phyloP scores from a whole-genome alignment of 2,113 vertebrate genomes.

The Merops nubicus region DNA sequence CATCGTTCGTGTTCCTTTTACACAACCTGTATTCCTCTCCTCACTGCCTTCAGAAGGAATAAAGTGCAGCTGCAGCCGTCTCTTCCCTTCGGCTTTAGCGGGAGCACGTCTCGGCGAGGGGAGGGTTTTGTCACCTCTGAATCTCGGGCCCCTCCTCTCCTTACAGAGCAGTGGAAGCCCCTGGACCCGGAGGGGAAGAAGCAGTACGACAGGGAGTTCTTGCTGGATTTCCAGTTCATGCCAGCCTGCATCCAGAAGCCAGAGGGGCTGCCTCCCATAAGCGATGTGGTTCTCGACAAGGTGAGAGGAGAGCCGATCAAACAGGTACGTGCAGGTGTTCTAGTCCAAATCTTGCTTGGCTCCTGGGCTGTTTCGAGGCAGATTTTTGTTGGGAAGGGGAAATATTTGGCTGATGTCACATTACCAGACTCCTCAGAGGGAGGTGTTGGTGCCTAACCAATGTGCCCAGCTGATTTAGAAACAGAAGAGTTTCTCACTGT shows the following conservation, averaged over 20 bases:
- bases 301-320: conserved; percentile 75
- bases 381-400: background rate
- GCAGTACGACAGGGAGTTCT: conserved; percentile 90
- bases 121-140: background rate
- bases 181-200: conserved; percentile 86
- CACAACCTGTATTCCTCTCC: rapidly evolving
- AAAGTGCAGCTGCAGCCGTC: background rate
- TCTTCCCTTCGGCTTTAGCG: background rate
- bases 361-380: rapidly evolving
- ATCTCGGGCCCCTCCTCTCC: conserved; percentile 5
- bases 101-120: rapidly evolving
- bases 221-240: conserved; percentile 94
- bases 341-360: rapidly evolving
- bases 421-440: background rate
- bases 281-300: conserved; percentile 97
- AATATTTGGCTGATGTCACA: background rate
- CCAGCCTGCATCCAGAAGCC: conserved; percentile 92
- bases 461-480: background rate
- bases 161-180: conserved; percentile 78
- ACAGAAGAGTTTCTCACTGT: rapidly evolving
- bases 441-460: background rate
- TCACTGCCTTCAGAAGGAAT: background rate
- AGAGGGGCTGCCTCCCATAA: conserved; percentile 93
- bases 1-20: background rate
- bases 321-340: background rate